These are phyloP conservation scores for Gavia stellata DNA, from an alignment of 2,113 vertebrate species.

Conservation along the genomic window DNA sequence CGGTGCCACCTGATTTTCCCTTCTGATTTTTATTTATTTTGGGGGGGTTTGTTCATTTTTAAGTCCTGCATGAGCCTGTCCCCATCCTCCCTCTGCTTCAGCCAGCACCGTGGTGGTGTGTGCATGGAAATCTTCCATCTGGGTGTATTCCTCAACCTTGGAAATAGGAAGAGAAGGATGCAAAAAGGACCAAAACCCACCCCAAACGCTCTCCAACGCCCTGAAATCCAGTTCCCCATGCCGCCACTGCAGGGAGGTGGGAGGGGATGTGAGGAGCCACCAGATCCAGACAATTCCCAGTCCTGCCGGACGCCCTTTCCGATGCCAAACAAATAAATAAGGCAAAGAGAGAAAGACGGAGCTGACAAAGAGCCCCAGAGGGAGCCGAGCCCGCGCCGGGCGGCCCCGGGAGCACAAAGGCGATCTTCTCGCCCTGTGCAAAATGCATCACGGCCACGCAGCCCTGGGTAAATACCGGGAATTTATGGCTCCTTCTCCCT, in stretches of 20 bases:
- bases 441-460: constrained; percentile 25
- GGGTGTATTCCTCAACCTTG: no score
- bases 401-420: constrained; percentile 21
- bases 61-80: neutral
- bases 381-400: neutral
- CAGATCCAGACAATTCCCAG: neutral
- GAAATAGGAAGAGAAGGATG: neutral
- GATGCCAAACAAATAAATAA: constrained; percentile 18
- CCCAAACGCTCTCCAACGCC: neutral
- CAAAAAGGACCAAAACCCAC: neutral
- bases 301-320: neutral
- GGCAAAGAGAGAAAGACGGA: neutral
- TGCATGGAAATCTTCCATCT: neutral
- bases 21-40: neutral
- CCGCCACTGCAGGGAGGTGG: neutral
- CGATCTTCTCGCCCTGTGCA: neutral
- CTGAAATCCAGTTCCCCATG: rapidly evolving
- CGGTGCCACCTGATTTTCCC: neutral
- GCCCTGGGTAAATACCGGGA: constrained; percentile 62
- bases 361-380: neutral
- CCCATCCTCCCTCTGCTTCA: neutral
- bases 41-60: neutral
- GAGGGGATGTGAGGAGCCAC: neutral
- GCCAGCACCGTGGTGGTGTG: rapidly evolving
- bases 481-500: constrained; percentile 58